These are phyloP conservation scores for Galleria mellonella DNA, from an alignment of 1,140 invertebrate species.

Conservation along the genomic window DNA sequence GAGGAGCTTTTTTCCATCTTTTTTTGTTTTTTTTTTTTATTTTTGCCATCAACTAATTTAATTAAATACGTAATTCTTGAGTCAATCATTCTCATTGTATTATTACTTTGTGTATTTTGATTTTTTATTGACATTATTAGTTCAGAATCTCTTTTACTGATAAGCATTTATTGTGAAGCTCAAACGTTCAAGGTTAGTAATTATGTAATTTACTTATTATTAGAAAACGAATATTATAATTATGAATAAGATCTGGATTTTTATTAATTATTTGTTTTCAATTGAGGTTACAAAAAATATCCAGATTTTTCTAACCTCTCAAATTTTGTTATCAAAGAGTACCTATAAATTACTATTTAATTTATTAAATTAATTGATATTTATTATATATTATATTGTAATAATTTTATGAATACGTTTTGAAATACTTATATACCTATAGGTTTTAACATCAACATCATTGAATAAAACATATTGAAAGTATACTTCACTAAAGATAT, in stretches of 20 bases:
- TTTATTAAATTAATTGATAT: too few species aligned
- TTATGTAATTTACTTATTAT: conserved; percentile 25
- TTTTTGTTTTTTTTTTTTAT: background rate
- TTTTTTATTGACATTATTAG: background rate
- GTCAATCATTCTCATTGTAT: background rate
- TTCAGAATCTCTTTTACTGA: conserved; percentile 1
- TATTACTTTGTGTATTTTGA: background rate
- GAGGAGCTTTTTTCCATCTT: background rate
- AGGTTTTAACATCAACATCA: too few species aligned
- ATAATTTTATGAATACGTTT: background rate
- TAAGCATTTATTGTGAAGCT: conserved; percentile 19
- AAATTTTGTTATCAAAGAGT: too few species aligned
- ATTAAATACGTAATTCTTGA: background rate
- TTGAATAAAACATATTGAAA: too few species aligned
- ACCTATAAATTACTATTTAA: too few species aligned
- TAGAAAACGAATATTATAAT: background rate
- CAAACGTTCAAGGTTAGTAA: conserved; percentile 34
- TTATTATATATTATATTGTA: too few species aligned
- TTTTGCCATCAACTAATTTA: background rate
- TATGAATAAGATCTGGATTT: background rate
- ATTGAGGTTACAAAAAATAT: background rate
- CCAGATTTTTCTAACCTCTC: background rate
- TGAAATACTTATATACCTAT: too few species aligned
- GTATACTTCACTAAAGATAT: too few species aligned
- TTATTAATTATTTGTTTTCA: background rate